Evolutionary conservation across 2,888 invertebrate genomes (phyloP), one percentile per base, ranked within the genome.

Genomic region (Epirrita christyi): DNA sequence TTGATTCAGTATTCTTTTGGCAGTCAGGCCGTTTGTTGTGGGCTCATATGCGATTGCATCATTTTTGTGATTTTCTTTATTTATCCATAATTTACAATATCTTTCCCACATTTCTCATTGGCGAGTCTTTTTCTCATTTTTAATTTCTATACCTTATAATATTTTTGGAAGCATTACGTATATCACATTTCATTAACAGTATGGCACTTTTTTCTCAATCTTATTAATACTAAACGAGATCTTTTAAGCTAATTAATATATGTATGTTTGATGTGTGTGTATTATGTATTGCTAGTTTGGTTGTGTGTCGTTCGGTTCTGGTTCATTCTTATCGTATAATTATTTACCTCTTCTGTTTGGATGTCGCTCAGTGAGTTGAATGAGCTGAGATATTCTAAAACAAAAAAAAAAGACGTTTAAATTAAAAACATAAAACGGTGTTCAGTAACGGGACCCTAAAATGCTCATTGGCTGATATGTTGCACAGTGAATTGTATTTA

Each of bases 381-480:
- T 13, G 64, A 57, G 7, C 49, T 59, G 13, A 66, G 63, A 55
- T 86, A 86, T 59, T 75, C 86, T 86, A 79, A 50, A 80, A 82
- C 60, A 40, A 61, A 70, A 3, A 36, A 70, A 3, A 36, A 36
- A n/a, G 3, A 38, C 14, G 1, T 14, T 38, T n/a, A 1, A 36
- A 36, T 11, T 1, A 32, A 11, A 11, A n/a, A 36, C n/a, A n/a
- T 29, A 29, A 29, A 1, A n/a, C n/a, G n/a, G n/a, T n/a, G n/a
- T n/a, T n/a, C n/a, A n/a, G n/a, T n/a, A n/a, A n/a, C n/a, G n/a
- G n/a, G n/a, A n/a, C n/a, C n/a, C n/a, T n/a, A n/a, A n/a, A n/a
- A n/a, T n/a, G n/a, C n/a, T n/a, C n/a, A 21, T 21, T 21, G n/a
- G 21, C 21, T 21, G 2, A 21, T 21, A 21, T 21, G 21, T 21